Conservation (phyloP, 1,140 invertebrate species). For the Bathynomus jamesi region DNA sequence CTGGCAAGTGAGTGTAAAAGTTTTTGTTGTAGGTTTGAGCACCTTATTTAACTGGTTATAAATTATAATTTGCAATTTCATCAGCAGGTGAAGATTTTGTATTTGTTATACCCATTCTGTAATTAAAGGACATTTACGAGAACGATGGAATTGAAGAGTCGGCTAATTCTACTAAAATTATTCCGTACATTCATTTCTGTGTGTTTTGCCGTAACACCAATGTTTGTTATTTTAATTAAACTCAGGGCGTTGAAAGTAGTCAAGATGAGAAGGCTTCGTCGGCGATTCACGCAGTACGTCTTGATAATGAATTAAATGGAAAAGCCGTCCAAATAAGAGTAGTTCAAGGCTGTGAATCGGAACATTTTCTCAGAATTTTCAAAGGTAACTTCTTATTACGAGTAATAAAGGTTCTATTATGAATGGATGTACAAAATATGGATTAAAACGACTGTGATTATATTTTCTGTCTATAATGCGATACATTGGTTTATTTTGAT, state of each 20-base stretch:
- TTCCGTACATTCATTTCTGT: no score
- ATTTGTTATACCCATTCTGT: not conserved
- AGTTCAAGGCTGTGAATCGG: slow-evolving; percentile 61
- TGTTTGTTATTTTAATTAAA: no score
- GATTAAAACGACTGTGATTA: no score
- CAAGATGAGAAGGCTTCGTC: slow-evolving; percentile 56
- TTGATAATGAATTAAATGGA: slow-evolving; percentile 55
- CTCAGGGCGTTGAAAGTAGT: slow-evolving; percentile 51
- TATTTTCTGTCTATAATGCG: no score
- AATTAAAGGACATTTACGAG: not conserved
- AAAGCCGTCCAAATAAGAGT: slow-evolving; percentile 58
- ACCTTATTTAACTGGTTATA: no score
- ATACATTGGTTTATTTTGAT: no score
- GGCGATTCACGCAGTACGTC: slow-evolving; percentile 53
- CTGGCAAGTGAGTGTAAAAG: slow-evolving; percentile 58
- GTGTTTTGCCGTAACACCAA: no score
- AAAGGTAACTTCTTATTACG: slow-evolving; percentile 58
- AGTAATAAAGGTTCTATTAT: no score
- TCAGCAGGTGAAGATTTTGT: not conserved
- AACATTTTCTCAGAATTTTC: slow-evolving; percentile 69
- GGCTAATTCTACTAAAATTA: no score
- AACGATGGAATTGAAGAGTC: no score
- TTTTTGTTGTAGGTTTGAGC: no score
- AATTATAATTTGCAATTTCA: slow-evolving; percentile 6
- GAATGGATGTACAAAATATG: no score